Conservation (phyloP, 2,797 vertebrate species). For the Crypturellus tataupa region DNA sequence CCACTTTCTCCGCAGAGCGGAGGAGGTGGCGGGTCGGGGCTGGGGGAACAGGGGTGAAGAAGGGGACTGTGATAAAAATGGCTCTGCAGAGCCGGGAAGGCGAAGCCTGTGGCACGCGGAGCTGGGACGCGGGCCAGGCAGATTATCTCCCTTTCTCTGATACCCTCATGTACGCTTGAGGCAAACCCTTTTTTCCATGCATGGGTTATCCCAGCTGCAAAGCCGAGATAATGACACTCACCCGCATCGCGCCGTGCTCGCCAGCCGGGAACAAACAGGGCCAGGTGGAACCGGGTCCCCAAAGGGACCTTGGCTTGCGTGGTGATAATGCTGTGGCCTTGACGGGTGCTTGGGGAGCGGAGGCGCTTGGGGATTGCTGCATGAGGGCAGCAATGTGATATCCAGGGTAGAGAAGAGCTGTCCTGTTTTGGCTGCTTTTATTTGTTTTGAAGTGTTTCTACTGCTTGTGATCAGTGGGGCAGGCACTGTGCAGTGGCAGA, state of each 20-base stretch:
- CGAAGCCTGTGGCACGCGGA: rapidly evolving
- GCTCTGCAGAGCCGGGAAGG: neutral
- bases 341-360: no score
- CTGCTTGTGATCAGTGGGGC: no score
- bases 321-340: neutral
- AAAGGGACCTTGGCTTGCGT: neutral
- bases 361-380: no score
- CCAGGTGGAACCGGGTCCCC: conserved; percentile 19
- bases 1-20: rapidly evolving
- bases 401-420: rapidly evolving
- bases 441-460: no score
- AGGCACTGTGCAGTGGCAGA: neutral
- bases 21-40: neutral
- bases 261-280: neutral
- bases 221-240: neutral
- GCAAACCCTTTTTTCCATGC: neutral
- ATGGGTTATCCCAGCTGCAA: conserved; percentile 27
- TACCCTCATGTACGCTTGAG: rapidly evolving
- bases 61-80: rapidly evolving
- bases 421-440: neutral
- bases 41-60: rapidly evolving
- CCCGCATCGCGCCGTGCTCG: neutral
- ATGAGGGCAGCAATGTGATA: neutral
- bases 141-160: neutral
- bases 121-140: neutral